Evolutionary conservation across 2,797 vertebrate species (phyloP), one percentile per base, ranked within the genome.

Genomic region (Orestias chungarensis): DNA sequence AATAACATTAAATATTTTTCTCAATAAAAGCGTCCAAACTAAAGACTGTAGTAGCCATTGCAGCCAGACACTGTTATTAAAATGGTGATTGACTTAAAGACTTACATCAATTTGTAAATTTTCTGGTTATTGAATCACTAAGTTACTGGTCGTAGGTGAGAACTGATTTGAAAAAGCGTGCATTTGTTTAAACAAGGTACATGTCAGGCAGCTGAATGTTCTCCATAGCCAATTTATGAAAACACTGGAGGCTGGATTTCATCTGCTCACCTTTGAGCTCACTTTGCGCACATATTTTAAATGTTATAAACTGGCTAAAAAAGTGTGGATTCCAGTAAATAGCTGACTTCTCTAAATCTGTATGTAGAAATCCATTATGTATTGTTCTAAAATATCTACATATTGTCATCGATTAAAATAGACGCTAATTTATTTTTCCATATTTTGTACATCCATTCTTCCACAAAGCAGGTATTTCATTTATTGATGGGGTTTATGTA

Each of bases 401-500:
- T 1, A 11, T 42, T 31, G 54, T 57, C 9, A 33, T 33, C 4
- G 54, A 57, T 18, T 57, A 57, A 57, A 57, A 57, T 11, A 8
- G 20, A 33, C 7, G 31, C 3, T 20, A 57, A 31, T 31, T 57
- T 33, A 31, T 55, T 31, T 55, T 18, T 1, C 31, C 49, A 27
- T 25, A 55, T 17, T 10, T 54, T 70, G 31, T 1, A 38, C 66
- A 25, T 52, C 14, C n/a, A 9, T 71, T 81, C 6, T 14, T 71
- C 77, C 29, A 70, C 31, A 49, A 14, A 46, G 10, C 4, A 25
- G 0, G 0, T 4, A 20, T 47, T 33, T 62, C 6, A 52, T 40
- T 54, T 35, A 29, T n/a, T 50, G 49, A 57, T 66, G 52, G 70
- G 57, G 65, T 68, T 80, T 52, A 33, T 59, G 6, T 3, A 35